Base-by-base conservation (phyloP, 2,888 invertebrate species). In the Latheticus oryzae region DNA sequence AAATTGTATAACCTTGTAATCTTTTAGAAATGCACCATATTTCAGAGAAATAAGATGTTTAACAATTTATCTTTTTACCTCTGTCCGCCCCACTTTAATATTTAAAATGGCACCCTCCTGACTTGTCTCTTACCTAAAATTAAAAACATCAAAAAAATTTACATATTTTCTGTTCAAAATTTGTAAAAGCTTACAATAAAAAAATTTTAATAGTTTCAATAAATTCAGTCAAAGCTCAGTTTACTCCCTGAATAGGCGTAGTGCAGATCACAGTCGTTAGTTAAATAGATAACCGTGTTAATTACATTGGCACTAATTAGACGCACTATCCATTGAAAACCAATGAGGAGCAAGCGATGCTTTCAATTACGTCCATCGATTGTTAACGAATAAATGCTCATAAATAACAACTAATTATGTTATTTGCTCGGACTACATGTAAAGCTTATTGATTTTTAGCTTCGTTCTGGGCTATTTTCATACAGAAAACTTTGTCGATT, bases 241-340 rank as follows among this genome's bases (percentile, higher is more conserved):
- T 11, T 2, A 19, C 5, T 23, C 17, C 12, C 2, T 5, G 23
- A 52, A 52, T 52, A 42, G 52, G 42, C 33, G 42, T 23, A 33
- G 40, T 24, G 16, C 16, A 13, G 12, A 42, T 32, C 32, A 28
- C 28, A 42, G 23, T 56, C 42, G 32, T 56, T 56, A 56, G 56
- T 56, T 11, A 33, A 50, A 16, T 50, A 42, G 56, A 55, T 48
- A 55, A 55, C 55, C 21, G 48, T 50, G 56, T 56, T 56, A 50
- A 50, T 56, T 56, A 56, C 28, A 40, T 28, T 42, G 42, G 35
- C 30, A 48, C 43, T 56, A 56, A 56, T 56, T 56, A 56, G 56
- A 40, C 43, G 43, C 26, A 33, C 32, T 48, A 43, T 33, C 50
- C 43, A 50, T 42, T 42, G 30, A 28, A 33, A 52, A 42, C 52